Conservation (phyloP, 2,797 vertebrate genomes). For the Danionella dracula region DNA sequence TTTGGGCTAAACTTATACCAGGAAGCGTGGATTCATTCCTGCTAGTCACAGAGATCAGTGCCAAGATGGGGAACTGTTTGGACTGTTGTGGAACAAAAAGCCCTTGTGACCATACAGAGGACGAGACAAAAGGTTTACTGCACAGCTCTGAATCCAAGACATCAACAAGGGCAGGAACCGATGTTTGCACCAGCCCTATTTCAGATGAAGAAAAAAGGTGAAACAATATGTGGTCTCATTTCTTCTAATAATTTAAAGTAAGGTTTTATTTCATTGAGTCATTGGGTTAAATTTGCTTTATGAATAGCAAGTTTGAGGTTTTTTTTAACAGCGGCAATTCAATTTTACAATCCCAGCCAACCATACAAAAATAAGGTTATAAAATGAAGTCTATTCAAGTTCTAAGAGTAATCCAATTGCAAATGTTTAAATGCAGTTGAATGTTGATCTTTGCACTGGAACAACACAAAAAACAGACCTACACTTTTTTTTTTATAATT, state of each 20-base stretch:
- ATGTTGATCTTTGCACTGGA: too few species aligned
- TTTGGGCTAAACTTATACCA: background rate
- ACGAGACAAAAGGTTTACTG: slow-evolving; percentile 64
- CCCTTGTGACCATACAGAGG: slow-evolving; percentile 56
- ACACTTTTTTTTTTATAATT: too few species aligned
- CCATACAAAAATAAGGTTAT: too few species aligned
- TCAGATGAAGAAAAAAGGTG: slow-evolving; percentile 49
- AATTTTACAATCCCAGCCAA: too few species aligned
- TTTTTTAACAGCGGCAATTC: too few species aligned
- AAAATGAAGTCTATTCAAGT: too few species aligned
- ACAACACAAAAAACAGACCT: too few species aligned
- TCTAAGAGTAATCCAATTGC: too few species aligned
- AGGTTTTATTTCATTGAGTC: background rate
- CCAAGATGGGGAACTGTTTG: slow-evolving; percentile 63
- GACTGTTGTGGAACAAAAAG: slow-evolving; percentile 53
- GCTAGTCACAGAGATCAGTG: background rate
- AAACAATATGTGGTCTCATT: background rate
- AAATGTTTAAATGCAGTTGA: too few species aligned
- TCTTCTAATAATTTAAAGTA: background rate
- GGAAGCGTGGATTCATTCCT: slow-evolving; percentile 12
- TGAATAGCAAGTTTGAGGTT: too few species aligned
- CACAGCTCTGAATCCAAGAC: slow-evolving; percentile 44
- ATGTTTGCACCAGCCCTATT: slow-evolving; percentile 29
- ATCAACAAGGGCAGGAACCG: slow-evolving; percentile 25
- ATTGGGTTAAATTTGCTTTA: too few species aligned